These are phyloP conservation scores for Poecilobothrus nobilitatus DNA, from an alignment of 2,888 invertebrate genomes.

Conservation along the genomic window DNA sequence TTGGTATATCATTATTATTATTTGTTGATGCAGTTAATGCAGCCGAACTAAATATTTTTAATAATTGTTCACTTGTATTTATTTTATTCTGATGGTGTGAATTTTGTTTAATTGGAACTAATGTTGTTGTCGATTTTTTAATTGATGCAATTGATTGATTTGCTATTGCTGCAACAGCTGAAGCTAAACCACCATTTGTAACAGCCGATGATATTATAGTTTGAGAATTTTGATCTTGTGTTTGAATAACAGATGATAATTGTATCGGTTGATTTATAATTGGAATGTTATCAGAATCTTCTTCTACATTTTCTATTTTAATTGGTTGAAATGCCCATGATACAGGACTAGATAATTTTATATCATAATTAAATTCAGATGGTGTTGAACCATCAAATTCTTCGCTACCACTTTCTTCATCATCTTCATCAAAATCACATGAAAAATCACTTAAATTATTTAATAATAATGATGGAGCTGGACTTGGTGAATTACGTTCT, in stretches of 20 bases:
- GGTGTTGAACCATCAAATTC: conserved; percentile 10
- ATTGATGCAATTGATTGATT: not conserved
- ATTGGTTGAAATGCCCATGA: conserved; percentile 44
- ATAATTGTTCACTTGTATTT: conserved; percentile 18
- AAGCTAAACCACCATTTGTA: conserved; percentile 29
- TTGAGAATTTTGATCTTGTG: conserved; percentile 34
- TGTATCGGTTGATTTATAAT: conserved; percentile 19
- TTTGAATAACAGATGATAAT: conserved; percentile 25
- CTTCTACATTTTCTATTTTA: conserved; percentile 35
- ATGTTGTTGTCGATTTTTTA: conserved; percentile 10
- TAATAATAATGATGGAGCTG: conserved; percentile 13
- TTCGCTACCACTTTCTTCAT: conserved; percentile 25
- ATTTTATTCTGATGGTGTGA: not conserved
- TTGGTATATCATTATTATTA: not conserved
- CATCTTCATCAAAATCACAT: conserved; percentile 18
- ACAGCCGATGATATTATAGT: conserved; percentile 33
- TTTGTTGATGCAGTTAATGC: conserved; percentile 13
- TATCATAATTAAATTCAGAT: conserved; percentile 36
- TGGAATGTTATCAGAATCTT: conserved; percentile 27
- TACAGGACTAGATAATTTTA: conserved; percentile 42
- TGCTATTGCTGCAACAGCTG: not conserved
- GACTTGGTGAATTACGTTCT: conserved; percentile 22
- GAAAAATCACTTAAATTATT: conserved; percentile 13
- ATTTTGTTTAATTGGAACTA: not conserved
- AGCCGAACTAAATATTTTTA: conserved; percentile 9